Percentiles rank a stretch among this genome's conserved stretches.
Conservation (phyloP, 2,113 vertebrate species). For the Prietella phreatophila region DNA sequence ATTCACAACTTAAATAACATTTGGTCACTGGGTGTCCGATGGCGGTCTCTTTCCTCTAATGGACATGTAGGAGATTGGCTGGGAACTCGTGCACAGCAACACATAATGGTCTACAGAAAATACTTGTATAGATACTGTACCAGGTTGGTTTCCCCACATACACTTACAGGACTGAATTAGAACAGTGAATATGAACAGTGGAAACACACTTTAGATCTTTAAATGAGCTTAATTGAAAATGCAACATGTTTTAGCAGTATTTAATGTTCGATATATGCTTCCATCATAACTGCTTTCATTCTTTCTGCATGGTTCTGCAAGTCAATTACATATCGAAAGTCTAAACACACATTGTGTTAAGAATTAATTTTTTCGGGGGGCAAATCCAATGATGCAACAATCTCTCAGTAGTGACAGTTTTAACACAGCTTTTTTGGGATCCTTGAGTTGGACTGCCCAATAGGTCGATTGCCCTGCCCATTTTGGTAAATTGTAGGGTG, state of each 20-base stretch:
- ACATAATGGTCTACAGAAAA: neutral
- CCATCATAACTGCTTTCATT: neutral
- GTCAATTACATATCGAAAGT: neutral
- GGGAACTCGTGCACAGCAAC: neutral
- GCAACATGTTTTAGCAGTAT: neutral
- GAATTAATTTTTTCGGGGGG: no score
- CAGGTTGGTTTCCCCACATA: neutral
- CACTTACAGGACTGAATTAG: neutral
- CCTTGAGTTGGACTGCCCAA: neutral
- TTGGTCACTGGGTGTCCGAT: neutral
- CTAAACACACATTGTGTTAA: neutral
- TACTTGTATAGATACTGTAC: neutral
- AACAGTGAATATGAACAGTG: neutral
- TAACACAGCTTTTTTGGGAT: neutral
- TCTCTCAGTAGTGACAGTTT: neutral
- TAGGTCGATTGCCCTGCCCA: neutral
- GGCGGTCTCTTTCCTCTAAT: neutral
- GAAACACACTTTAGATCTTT: neutral
- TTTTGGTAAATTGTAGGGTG: neutral
- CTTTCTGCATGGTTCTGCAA: neutral
- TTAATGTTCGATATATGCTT: neutral
- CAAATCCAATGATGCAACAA: neutral
- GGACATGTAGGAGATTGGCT: neutral
- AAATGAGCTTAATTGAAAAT: neutral
- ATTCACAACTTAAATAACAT: constrained; percentile 6